Base-by-base conservation (phyloP, 92 coral and sea anemone genomes). In the Parazoanthus swiftii region DNA sequence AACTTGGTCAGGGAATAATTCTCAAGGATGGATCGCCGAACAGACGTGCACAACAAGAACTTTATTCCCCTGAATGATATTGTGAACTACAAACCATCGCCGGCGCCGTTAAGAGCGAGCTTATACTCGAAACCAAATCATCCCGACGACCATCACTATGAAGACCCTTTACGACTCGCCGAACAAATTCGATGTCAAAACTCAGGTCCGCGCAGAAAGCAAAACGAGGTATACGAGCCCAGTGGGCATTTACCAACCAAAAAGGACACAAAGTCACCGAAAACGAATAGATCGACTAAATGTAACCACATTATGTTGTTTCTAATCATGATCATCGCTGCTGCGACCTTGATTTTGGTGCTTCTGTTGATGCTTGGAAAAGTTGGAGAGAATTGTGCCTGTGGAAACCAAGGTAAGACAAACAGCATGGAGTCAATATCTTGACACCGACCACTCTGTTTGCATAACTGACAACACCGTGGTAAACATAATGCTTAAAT, bases 221-320 rank as follows among this genome's bases (percentile, higher is more conserved):
- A 46, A 11, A 84, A 84, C 29, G 79, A 33, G 0, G 48, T 70
- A 0, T 84, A 84, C 23, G 87, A 84, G 15, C 44, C 87, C 0
- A 84, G 79, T 84, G 68, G 46, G 13, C 87, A 79, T 6, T 36
- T 84, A 20, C 63, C 51, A 21, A 20, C 44, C 8, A 70, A 71
- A 18, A 71, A 84, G 46, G 87, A 84, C 42, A 33, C 58, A 44
- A 72, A 84, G 75, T 44, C 77, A 56, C 36, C 78, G 4, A 63
- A 23, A 23, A 37, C 42, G 35, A 84, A 33, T 46, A 71, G 66
- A 72, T 39, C 38, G 16, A 43, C 44, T 0, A 44, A 21, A 48
- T 84, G 79, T 75, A 84, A 71, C 25, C 42, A 84, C 42, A 21
- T 84, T 26, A 70, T 84, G 87, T 14, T 84, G 63, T 48, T 84